Percentiles rank a stretch among this genome's conserved stretches.
These are phyloP conservation scores for Lophius piscatorius DNA, from an alignment of 2,113 vertebrate genomes.

Conservation along the genomic window DNA sequence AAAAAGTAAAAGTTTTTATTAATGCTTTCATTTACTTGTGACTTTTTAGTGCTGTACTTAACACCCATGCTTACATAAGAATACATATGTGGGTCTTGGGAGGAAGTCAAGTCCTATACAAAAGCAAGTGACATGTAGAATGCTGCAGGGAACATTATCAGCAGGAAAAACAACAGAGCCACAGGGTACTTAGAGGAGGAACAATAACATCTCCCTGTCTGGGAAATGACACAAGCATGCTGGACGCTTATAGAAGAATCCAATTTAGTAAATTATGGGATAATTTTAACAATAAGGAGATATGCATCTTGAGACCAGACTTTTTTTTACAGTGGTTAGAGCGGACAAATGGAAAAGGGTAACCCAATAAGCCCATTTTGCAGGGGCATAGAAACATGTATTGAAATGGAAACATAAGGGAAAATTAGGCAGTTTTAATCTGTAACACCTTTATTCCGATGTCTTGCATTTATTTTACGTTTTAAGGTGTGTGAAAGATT, in stretches of 20 bases:
- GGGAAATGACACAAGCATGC: constrained; percentile 62
- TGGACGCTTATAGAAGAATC: constrained; percentile 11
- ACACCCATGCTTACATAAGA: background rate
- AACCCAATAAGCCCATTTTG: no score
- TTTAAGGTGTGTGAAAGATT: background rate
- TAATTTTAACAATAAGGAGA: background rate
- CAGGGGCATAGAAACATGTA: background rate
- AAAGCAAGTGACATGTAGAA: constrained; percentile 59
- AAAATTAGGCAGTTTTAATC: background rate
- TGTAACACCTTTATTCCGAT: background rate
- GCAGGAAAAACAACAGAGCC: constrained; percentile 79
- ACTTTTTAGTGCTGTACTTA: background rate
- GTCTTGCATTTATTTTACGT: background rate
- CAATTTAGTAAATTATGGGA: constrained; percentile 5
- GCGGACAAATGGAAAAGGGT: no score
- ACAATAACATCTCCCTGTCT: constrained; percentile 72
- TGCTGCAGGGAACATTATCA: constrained; percentile 67
- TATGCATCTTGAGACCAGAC: no score
- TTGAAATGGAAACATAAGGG: background rate
- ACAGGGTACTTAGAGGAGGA: constrained; percentile 62
- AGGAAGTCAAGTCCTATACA: constrained; percentile 38
- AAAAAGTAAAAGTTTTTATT: constrained; percentile 9
- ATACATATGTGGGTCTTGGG: constrained; percentile 6
- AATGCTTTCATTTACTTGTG: background rate
- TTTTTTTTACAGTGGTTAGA: no score